Conservation (phyloP, 2,888 invertebrate genomes). For the Platypus cylindrus region DNA sequence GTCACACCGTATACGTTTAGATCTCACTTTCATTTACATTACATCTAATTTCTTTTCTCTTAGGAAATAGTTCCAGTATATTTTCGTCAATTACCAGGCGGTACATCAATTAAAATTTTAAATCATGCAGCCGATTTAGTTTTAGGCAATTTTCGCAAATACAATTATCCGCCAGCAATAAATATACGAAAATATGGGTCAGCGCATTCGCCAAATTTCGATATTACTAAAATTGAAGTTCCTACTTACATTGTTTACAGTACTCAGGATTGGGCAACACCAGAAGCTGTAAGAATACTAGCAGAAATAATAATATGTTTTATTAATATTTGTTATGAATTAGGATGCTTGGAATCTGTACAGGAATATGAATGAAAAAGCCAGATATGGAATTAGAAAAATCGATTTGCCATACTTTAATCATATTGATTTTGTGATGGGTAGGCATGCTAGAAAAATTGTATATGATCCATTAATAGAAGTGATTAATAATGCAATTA, state of each 20-base stretch:
- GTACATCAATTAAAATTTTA: conserved; percentile 29
- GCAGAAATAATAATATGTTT: neutral
- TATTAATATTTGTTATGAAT: conserved; percentile 14
- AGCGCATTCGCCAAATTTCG: conserved; percentile 39
- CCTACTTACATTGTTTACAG: conserved; percentile 43
- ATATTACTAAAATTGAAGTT: conserved; percentile 36
- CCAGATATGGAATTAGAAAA: conserved; percentile 37
- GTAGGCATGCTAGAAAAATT: conserved; percentile 43
- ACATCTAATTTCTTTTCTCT: conserved; percentile 12
- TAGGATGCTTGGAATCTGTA: conserved; percentile 47
- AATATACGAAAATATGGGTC: conserved; percentile 39
- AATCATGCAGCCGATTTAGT: conserved; percentile 29
- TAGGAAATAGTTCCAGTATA: conserved; percentile 30
- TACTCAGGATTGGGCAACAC: conserved; percentile 45
- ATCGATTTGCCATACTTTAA: conserved; percentile 52
- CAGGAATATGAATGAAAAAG: conserved; percentile 39
- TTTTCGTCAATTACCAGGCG: conserved; percentile 31
- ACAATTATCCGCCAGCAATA: conserved; percentile 38
- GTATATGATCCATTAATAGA: conserved; percentile 37
- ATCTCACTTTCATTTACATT: no score
- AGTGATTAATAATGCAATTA: conserved; percentile 21
- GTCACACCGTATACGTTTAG: no score
- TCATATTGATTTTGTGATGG: conserved; percentile 59
- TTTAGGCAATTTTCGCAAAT: conserved; percentile 37
- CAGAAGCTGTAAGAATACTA: conserved; percentile 35